These are phyloP conservation scores for Cremastobaeus sp. DNA, from an alignment of 2,888 invertebrate genomes.

Conservation along the genomic window DNA sequence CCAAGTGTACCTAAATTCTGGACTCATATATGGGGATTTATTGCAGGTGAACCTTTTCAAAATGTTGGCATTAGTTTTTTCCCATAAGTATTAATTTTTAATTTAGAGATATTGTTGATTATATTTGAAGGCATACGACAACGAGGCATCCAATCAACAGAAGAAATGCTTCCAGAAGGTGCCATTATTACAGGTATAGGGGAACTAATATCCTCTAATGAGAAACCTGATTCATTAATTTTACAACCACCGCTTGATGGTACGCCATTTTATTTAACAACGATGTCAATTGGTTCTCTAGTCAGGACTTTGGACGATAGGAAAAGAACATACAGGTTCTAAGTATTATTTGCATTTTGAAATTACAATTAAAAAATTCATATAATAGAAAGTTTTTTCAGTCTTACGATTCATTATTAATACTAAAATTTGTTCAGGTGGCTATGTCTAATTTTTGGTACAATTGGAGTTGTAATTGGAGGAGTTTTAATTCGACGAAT, in stretches of 20 bases:
- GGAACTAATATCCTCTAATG: slow-evolving; percentile 81
- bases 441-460: slow-evolving; percentile 80
- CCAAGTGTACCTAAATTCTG: slow-evolving; percentile 87
- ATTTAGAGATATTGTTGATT: neutral
- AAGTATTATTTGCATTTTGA: too few relatives aligned
- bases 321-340: slow-evolving; percentile 84
- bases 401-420: too few relatives aligned
- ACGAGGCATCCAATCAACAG: slow-evolving; percentile 91
- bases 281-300: slow-evolving; percentile 86
- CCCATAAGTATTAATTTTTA: slow-evolving; percentile 2
- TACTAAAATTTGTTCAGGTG: slow-evolving; percentile 77
- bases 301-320: slow-evolving; percentile 86
- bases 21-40: slow-evolving; percentile 91
- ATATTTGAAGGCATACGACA: slow-evolving; percentile 84
- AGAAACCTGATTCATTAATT: slow-evolving; percentile 83
- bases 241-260: slow-evolving; percentile 87
- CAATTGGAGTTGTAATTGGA: slow-evolving; percentile 80
- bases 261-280: slow-evolving; percentile 87
- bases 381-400: too few relatives aligned
- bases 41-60: slow-evolving; percentile 80
- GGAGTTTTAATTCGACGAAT: slow-evolving; percentile 79
- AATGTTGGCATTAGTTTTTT: neutral
- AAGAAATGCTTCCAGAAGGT: slow-evolving; percentile 90
- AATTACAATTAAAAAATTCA: too few relatives aligned
- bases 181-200: slow-evolving; percentile 89